Conservation (phyloP, 2,888 invertebrate genomes). For the Parapristionchus giblindavisi region DNA sequence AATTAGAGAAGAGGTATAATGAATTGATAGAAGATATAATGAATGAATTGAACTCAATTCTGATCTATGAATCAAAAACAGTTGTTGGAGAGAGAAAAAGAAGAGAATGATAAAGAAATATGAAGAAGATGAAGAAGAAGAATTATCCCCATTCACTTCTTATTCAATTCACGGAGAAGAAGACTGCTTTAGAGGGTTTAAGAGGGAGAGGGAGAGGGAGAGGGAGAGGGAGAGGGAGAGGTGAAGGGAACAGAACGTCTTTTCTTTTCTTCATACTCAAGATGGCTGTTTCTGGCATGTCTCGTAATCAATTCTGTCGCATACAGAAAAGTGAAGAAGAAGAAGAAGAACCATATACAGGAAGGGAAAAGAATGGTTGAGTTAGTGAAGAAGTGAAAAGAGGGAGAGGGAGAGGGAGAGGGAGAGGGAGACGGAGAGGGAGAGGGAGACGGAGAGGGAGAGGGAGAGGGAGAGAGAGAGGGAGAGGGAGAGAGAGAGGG, state of each 20-base stretch:
- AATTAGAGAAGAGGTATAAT: neutral
- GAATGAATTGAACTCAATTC: neutral
- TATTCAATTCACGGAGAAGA: no score
- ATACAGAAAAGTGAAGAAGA: conserved; percentile 1
- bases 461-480: neutral
- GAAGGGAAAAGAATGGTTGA: neutral
- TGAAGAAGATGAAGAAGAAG: conserved; percentile 21
- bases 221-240: neutral
- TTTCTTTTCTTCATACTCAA: neutral
- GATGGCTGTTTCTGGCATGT: neutral
- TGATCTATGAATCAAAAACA: no score
- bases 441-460: neutral
- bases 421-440: neutral
- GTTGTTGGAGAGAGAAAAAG: neutral
- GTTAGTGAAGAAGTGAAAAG: neutral
- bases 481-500: neutral
- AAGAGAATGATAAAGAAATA: neutral
- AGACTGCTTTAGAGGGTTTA: neutral
- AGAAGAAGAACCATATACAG: neutral
- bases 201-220: neutral
- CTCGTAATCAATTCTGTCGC: neutral
- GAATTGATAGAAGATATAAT: neutral
- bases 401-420: neutral
- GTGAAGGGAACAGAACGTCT: neutral
- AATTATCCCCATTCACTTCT: no score